Conservation (phyloP, 2,888 invertebrate species). For the Nudaria mundana region DNA sequence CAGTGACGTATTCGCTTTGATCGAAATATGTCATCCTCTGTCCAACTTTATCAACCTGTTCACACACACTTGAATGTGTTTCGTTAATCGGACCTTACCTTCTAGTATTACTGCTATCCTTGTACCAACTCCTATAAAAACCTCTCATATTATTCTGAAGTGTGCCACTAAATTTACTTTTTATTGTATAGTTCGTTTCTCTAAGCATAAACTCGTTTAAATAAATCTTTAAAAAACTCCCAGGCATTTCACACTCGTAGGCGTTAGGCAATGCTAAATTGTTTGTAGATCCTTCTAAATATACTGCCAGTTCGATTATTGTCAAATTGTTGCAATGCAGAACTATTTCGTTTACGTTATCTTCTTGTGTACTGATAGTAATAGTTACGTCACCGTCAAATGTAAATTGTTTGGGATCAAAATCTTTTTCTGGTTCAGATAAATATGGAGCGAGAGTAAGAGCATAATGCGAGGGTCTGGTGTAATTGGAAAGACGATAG, state of each 20-base stretch:
- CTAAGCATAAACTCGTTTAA: conserved; percentile 30
- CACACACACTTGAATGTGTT: too few relatives aligned
- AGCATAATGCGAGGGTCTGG: conserved; percentile 77
- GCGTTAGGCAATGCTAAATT: conserved; percentile 35
- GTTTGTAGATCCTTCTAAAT: background rate
- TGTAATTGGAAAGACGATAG: conserved; percentile 70
- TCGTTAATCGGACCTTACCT: conserved; percentile 42
- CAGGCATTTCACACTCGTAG: conserved; percentile 47
- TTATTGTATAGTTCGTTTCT: conserved; percentile 78
- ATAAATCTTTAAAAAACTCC: conserved; percentile 52
- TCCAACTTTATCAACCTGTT: too few relatives aligned
- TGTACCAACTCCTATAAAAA: conserved; percentile 90
- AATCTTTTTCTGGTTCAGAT: conserved; percentile 11
- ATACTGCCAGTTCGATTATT: conserved; percentile 62
- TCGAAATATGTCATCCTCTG: too few relatives aligned
- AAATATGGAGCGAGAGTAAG: conserved; percentile 77
- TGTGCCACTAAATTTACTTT: conserved; percentile 84
- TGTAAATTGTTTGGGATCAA: conserved; percentile 40
- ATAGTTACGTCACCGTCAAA: conserved; percentile 71
- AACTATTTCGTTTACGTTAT: conserved; percentile 48
- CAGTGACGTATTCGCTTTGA: too few relatives aligned
- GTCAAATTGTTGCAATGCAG: conserved; percentile 64
- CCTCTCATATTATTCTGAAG: conserved; percentile 88
- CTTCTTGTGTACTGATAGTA: conserved; percentile 31
- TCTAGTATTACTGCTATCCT: conserved; percentile 74